A percentile compares a stretch with the other conserved stretches of the same genome.
These are phyloP conservation scores for Pogonomyrmex barbatus DNA, from an alignment of 1,140 invertebrate species.

Conservation along the genomic window DNA sequence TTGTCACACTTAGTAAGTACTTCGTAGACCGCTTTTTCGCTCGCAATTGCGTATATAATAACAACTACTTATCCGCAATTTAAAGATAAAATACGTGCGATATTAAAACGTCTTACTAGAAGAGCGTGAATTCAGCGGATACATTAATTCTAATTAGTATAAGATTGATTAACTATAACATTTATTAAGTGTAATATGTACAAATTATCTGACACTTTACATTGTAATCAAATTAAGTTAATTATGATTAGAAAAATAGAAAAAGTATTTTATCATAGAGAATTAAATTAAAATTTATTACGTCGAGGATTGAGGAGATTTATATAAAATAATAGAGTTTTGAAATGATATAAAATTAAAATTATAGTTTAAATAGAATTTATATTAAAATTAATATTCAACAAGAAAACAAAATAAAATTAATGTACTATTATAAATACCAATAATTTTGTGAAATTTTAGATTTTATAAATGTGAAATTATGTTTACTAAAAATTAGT, in stretches of 20 bases:
- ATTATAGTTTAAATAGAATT: background rate
- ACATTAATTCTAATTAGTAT: conserved; percentile 33
- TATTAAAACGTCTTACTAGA: conserved; percentile 47
- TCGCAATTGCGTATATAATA: conserved; percentile 66
- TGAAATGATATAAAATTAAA: background rate
- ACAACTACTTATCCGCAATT: conserved; percentile 49
- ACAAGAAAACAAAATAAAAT: background rate
- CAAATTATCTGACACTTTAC: conserved; percentile 6
- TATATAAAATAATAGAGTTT: background rate
- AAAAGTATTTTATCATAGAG: background rate
- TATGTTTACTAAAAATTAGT: background rate
- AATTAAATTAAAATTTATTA: background rate
- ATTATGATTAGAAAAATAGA: background rate
- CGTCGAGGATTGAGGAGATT: no score
- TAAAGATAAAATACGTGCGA: conserved; percentile 38
- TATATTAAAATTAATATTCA: background rate
- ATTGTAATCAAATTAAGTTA: conserved; percentile 13
- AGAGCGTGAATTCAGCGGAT: conserved; percentile 66
- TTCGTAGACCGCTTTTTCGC: conserved; percentile 76
- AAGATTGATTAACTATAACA: background rate
- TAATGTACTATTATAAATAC: background rate
- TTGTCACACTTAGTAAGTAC: conserved; percentile 83
- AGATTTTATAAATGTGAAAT: conserved; percentile 12
- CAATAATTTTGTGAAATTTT: background rate
- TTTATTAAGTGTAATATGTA: background rate